Percentiles rank a stretch among this genome's conserved stretches.
Evolutionary conservation across 2,888 invertebrate species (phyloP).

Genomic region (Platyscelio sp.): DNA sequence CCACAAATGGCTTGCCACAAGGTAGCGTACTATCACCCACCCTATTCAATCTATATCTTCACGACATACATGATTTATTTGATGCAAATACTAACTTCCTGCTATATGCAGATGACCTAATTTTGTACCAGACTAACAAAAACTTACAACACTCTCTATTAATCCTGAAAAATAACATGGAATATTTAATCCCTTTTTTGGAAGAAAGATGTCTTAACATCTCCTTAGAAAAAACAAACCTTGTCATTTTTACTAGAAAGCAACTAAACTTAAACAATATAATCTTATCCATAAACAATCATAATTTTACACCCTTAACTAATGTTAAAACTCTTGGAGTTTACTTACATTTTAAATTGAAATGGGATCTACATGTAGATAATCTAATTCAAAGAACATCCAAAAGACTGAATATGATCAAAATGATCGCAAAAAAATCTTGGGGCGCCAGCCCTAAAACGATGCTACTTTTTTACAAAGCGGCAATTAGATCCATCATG

Average conservation of each 20-base stretch:
- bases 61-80: background rate
- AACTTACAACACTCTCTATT: background rate
- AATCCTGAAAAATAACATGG: background rate
- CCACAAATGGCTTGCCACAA: conserved; percentile 6
- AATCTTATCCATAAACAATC: background rate
- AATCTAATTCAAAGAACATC: background rate
- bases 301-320: background rate
- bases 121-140: background rate
- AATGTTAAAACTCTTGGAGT: background rate
- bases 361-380: background rate
- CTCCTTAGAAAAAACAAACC: background rate
- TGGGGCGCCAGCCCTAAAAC: conserved; percentile 10
- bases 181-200: background rate
- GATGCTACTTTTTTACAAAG: background rate
- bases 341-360: background rate
- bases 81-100: background rate
- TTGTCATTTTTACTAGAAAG: too few relatives aligned
- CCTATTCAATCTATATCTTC: background rate
- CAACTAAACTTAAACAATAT: background rate
- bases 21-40: conserved; percentile 13
- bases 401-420: background rate
- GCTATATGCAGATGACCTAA: background rate
- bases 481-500: too few relatives aligned
- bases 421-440: background rate
- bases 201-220: background rate